These are phyloP conservation scores for Rostratula benghalensis DNA, from an alignment of 2,113 vertebrate species.

Conservation along the genomic window DNA sequence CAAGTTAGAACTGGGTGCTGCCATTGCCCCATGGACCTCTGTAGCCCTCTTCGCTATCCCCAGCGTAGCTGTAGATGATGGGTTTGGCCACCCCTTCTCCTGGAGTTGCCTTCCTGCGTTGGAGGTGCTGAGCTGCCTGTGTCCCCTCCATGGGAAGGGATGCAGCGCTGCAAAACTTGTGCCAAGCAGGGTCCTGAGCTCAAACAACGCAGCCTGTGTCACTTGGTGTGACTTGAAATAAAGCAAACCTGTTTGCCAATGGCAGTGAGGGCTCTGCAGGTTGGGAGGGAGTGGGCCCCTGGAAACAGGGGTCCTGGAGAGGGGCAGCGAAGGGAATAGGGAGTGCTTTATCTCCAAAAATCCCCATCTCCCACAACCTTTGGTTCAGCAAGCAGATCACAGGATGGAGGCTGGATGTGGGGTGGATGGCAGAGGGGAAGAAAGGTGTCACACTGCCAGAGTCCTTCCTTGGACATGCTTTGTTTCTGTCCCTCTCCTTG, in stretches of 20 bases:
- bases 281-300: background rate
- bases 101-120: fast-evolving
- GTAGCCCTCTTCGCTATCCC: background rate
- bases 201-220: fast-evolving
- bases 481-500: background rate
- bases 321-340: background rate
- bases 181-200: background rate
- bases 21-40: fast-evolving
- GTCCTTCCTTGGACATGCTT: background rate
- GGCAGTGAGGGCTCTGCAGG: background rate
- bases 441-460: background rate
- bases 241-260: background rate
- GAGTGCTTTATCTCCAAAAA: background rate
- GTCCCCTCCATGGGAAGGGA: background rate
- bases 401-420: background rate
- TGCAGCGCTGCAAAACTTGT: fast-evolving
- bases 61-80: fast-evolving
- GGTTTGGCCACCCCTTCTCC: background rate
- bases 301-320: background rate
- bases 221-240: background rate
- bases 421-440: background rate
- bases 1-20: background rate
- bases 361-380: background rate
- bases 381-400: fast-evolving
- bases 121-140: background rate